These are phyloP conservation scores for Ryuthela nishihirai DNA, from an alignment of 2,888 invertebrate species.

Conservation along the genomic window DNA sequence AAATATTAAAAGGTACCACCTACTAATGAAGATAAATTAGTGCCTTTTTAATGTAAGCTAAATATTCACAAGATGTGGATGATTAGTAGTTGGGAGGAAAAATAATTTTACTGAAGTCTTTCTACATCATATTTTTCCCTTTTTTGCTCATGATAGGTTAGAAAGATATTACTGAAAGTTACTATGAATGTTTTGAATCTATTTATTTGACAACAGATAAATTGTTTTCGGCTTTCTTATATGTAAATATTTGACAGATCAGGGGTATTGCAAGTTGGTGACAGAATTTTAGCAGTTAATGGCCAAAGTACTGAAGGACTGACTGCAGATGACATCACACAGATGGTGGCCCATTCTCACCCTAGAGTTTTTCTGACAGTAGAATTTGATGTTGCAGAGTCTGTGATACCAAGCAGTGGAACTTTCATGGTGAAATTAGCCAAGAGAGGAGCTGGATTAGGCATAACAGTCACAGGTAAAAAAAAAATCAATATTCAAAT, in stretches of 20 bases:
- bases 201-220: too few relatives aligned
- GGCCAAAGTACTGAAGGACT: constrained; percentile 61
- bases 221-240: not conserved
- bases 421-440: constrained; percentile 86
- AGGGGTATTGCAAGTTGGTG: constrained; percentile 59
- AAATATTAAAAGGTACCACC: too few relatives aligned
- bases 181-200: not conserved
- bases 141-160: too few relatives aligned
- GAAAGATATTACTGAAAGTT: not conserved
- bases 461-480: constrained; percentile 80
- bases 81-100: too few relatives aligned
- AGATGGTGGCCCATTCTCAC: constrained; percentile 50
- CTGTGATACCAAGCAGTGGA: constrained; percentile 84
- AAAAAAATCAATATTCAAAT: too few relatives aligned
- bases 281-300: constrained; percentile 79
- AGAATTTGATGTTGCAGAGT: constrained; percentile 87
- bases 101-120: too few relatives aligned
- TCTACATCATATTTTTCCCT: too few relatives aligned
- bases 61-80: too few relatives aligned
- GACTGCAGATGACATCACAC: constrained; percentile 51
- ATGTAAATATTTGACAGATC: constrained; percentile 25
- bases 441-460: constrained; percentile 64
- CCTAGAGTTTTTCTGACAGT: constrained; percentile 68
- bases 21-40: too few relatives aligned
- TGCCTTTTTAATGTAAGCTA: too few relatives aligned